Base-by-base conservation (phyloP, 2,113 vertebrate species). In the Syngnathoides biaculeatus region DNA sequence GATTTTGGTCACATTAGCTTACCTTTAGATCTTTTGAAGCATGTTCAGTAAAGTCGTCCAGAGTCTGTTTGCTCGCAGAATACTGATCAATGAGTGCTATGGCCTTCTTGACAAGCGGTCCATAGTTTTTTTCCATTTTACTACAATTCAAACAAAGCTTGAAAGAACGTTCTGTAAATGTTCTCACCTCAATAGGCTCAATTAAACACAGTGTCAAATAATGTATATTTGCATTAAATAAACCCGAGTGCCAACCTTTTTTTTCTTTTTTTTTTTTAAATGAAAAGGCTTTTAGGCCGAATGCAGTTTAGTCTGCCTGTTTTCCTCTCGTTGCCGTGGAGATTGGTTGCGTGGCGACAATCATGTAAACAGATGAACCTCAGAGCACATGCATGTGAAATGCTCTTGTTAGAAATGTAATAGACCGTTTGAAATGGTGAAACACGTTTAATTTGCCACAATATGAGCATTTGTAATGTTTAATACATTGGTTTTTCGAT, bases 21-120 rank as follows among this genome's bases (percentile, higher is more conserved):
- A 96, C 97, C 94, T 94, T 80, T 39, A 96, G 83, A 64, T 80
- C 52, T 35, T 85, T 52, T 45, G 86, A 55, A 6, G 74, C 87
- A 0, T 93, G 84, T 53, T 92, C 86, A 72, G 93, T 74, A 67
- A 94, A 95, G 68, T 91, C 89, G 73, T 95, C 94, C 38, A 92
- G 0, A 40, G 72, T 91, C 70, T 92, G 89, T 79, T 83, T 87
- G 77, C 90, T 78, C 10, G 90, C 85, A 27, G 79, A 81, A 72
- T 95, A 95, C 42, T 82, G 84, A 71, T 93, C 86, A 68, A 98
- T 92, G 14, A 93, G 88, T 35, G 79, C 81, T 22, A 89, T 71
- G 48, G 90, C 91, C 47, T 90, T 75, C 71, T 86, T 88, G 38
- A 94, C 80, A 73, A 95, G 92, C 47, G 88, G 87, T 60, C 80